Evolutionary conservation across 2,888 invertebrate species (phyloP).

Genomic region (Meghimatium bilineatum): DNA sequence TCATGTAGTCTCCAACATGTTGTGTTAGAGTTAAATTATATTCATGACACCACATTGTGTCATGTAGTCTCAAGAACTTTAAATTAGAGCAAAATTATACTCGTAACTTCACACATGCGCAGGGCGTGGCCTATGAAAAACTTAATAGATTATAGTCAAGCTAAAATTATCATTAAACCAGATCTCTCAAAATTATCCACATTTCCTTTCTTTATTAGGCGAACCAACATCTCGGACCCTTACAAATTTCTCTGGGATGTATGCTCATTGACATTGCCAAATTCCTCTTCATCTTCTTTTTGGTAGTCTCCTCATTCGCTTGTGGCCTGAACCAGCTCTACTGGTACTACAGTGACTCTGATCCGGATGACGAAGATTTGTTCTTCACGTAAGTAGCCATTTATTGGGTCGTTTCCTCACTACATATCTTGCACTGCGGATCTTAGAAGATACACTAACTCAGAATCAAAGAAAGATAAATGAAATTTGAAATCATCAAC

Average conservation of each 20-base stretch:
- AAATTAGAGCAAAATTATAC: too few species aligned
- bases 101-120: too few species aligned
- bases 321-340: slow-evolving; percentile 85
- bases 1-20: too few species aligned
- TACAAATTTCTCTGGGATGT: slow-evolving; percentile 80
- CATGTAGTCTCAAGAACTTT: too few species aligned
- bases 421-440: neutral
- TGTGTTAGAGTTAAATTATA: too few species aligned
- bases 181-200: neutral
- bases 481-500: too few species aligned
- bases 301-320: slow-evolving; percentile 79
- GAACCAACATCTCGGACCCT: slow-evolving; percentile 80
- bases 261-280: slow-evolving; percentile 81
- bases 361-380: slow-evolving; percentile 57
- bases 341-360: slow-evolving; percentile 78
- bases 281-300: slow-evolving; percentile 79
- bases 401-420: neutral
- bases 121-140: too few species aligned
- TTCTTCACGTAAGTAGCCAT: slow-evolving; percentile 68
- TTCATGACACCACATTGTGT: too few species aligned
- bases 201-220: slow-evolving; percentile 56
- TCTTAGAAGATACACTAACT: too few species aligned
- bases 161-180: neutral
- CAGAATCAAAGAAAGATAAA: too few species aligned
- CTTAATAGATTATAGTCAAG: too few species aligned